Percentiles rank a stretch among this genome's conserved stretches.
Evolutionary conservation across 2,113 vertebrate genomes (phyloP).

Genomic region (Cephalophus harveyi): DNA sequence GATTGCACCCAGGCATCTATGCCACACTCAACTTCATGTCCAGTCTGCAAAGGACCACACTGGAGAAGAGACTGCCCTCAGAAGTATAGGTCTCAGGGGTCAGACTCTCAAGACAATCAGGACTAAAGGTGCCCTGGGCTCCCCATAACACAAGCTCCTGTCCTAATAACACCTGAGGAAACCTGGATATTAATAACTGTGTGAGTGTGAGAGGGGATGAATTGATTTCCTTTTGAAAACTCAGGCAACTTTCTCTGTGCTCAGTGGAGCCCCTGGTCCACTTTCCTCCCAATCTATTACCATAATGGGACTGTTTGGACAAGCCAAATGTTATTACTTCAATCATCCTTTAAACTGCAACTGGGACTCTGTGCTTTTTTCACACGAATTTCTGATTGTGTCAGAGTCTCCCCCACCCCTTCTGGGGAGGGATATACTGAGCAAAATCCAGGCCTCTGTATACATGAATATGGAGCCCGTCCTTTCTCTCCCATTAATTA

Average conservation of each 20-base stretch:
- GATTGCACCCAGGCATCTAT: background rate
- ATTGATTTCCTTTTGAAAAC: background rate
- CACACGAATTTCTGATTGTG: rapidly evolving
- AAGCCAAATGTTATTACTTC: background rate
- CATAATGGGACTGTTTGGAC: background rate
- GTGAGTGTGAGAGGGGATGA: rapidly evolving
- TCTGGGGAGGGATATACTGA: background rate
- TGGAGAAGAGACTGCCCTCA: background rate
- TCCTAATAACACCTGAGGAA: background rate
- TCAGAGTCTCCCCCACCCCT: background rate
- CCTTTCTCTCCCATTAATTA: background rate
- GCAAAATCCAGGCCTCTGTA: background rate
- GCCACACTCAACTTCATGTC: background rate
- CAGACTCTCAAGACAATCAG: background rate
- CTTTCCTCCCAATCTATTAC: background rate
- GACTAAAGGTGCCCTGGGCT: background rate
- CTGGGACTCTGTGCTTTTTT: background rate
- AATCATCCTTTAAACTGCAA: background rate
- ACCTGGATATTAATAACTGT: background rate
- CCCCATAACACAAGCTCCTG: background rate
- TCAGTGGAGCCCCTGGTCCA: background rate
- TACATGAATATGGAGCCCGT: background rate
- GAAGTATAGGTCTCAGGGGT: background rate
- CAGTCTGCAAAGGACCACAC: background rate
- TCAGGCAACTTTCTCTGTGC: background rate